These are phyloP conservation scores for Thalassophryne amazonica DNA, from an alignment of 2,797 vertebrate species.

Conservation along the genomic window DNA sequence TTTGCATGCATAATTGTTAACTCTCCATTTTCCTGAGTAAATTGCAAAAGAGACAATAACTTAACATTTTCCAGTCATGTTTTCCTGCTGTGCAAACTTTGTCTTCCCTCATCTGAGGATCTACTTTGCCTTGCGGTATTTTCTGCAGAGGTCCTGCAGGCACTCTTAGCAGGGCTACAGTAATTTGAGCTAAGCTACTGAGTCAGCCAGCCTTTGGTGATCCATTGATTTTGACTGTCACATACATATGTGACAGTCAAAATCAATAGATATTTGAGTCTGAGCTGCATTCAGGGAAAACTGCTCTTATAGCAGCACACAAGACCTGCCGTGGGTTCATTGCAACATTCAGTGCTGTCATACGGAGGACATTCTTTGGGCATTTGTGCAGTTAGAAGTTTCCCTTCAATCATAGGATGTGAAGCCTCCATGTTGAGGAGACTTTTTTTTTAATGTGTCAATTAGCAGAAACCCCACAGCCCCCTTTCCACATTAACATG, in stretches of 20 bases:
- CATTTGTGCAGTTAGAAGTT: not conserved
- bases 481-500: not conserved
- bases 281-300: conserved; percentile 11
- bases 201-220: not conserved
- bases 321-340: conserved; percentile 10
- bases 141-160: conserved; percentile 3
- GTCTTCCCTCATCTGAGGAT: not conserved
- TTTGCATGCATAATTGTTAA: no score
- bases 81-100: not conserved
- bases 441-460: conserved; percentile 9
- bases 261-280: no score
- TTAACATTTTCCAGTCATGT: not conserved
- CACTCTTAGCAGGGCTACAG: not conserved
- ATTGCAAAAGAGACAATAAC: not conserved
- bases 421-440: no score
- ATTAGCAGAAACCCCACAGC: not conserved
- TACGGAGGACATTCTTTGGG: not conserved
- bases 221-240: conserved; percentile 23
- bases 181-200: conserved; percentile 17
- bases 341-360: conserved; percentile 9
- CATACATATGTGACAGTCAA: no score
- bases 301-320: conserved; percentile 12
- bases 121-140: not conserved
- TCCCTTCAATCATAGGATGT: not conserved
- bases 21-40: no score